Conservation (phyloP, 2,113 vertebrate genomes). For the Pachypanchax playfairii region DNA sequence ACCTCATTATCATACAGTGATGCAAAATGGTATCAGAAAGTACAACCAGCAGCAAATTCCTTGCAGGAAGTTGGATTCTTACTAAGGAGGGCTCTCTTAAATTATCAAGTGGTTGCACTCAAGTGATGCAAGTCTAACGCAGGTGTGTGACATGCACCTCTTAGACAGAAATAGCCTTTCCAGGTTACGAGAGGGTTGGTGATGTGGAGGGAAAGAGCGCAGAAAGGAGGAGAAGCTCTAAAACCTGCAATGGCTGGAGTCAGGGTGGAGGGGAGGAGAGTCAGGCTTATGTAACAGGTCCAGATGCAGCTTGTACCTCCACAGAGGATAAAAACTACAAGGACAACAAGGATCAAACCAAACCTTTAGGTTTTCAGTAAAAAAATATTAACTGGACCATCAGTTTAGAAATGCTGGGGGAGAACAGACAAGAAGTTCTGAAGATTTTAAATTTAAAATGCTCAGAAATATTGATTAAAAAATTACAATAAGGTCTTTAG, state of each 20-base stretch:
- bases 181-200: slow-evolving; percentile 29
- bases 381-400: slow-evolving; percentile 32
- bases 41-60: slow-evolving; percentile 12
- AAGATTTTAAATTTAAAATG: too few species aligned
- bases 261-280: too few species aligned
- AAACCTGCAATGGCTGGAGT: slow-evolving; percentile 51
- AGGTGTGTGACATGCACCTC: slow-evolving; percentile 6
- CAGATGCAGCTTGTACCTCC: slow-evolving; percentile 58
- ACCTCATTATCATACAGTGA: slow-evolving; percentile 41
- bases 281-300: slow-evolving; percentile 70
- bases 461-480: too few species aligned
- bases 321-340: slow-evolving; percentile 61
- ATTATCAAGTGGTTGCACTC: slow-evolving; percentile 10
- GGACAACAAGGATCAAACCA: slow-evolving; percentile 55
- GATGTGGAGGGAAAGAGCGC: slow-evolving; percentile 20
- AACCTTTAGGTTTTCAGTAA: slow-evolving; percentile 43
- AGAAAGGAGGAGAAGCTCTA: slow-evolving; percentile 19
- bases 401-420: slow-evolving; percentile 12
- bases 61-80: slow-evolving; percentile 10
- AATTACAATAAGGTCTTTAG: too few species aligned
- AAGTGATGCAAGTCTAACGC: slow-evolving; percentile 1
- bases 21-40: slow-evolving; percentile 17
- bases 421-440: too few species aligned
- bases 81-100: slow-evolving; percentile 9
- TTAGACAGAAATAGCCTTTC: slow-evolving; percentile 26